Evolutionary conservation across 2,113 vertebrate species (phyloP), one percentile per base, ranked within the genome.

Genomic region (Manacus vitellinus): DNA sequence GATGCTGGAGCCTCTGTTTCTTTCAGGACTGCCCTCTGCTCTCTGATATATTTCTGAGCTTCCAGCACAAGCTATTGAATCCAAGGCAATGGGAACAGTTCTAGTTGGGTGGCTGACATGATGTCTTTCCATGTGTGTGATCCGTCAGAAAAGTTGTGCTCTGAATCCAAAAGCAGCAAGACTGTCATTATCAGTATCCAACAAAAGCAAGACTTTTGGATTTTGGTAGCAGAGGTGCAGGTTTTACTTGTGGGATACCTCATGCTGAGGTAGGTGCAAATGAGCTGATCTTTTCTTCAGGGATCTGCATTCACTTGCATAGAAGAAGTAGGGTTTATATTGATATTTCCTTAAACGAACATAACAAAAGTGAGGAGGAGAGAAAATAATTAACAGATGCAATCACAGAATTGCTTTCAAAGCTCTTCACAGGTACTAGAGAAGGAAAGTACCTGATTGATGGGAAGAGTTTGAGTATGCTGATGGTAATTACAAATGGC

Each of bases 341-440:
- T 78, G 63, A 5, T 88, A 80, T 84, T 94, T 92, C 52, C 65
- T 78, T 92, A 67, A 65, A 51, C 33, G 75, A 77, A 44, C 20
- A 37, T 30, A 92, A 56, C 67, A 96, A 93, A 96, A 93, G 63
- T 88, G 82, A 82, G 78, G 71, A 96, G 71, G 85, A 95, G 78
- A 96, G 82, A 94, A 94, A 83, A 83, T 88, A 83, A 96, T 88
- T 73, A 89, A 43, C 58, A 54, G 41, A 76, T 70, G 83, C 39
- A 52, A 28, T 49, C 35, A 74, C 51, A 63, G 78, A 83, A 54
- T 33, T 85, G 54, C 41, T 93, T 94, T 85, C 37, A 78, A 70
- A 89, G 30, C 35, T 55, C 58, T 91, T 91, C 49, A 73, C 33
- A 85, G 71, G 61, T 89, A 46, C 30, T 47, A 54, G n/a, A 70